Evolutionary conservation across 2,797 vertebrate species (phyloP).

Genomic region (Hoplostethus atlanticus): DNA sequence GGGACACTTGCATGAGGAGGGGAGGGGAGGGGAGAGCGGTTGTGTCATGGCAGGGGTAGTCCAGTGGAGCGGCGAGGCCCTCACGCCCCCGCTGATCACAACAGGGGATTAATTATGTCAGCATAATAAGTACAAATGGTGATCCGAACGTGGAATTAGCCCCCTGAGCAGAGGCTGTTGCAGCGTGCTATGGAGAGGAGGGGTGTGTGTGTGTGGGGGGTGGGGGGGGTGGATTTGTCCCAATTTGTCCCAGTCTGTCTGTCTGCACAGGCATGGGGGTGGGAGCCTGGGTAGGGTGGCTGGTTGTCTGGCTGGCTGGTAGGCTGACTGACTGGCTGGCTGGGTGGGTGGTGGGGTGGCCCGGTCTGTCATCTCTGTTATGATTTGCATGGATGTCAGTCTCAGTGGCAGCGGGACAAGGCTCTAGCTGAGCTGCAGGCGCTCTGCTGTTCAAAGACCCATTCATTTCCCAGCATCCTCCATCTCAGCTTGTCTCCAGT

Average conservation of each 20-base stretch:
- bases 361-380: constrained; percentile 78
- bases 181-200: constrained; percentile 71
- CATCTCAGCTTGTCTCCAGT: constrained; percentile 11
- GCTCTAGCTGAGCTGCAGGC: constrained; percentile 60
- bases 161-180: constrained; percentile 83
- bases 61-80: constrained; percentile 86
- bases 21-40: constrained; percentile 50
- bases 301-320: constrained; percentile 63
- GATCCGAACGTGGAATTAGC: constrained; percentile 87
- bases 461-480: constrained; percentile 35
- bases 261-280: constrained; percentile 74
- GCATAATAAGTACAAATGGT: constrained; percentile 91
- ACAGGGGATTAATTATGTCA: constrained; percentile 91
- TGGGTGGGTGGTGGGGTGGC: constrained; percentile 53
- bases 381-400: constrained; percentile 85
- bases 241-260: constrained; percentile 84
- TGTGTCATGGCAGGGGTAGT: constrained; percentile 77
- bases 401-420: constrained; percentile 65
- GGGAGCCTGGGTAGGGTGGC: constrained; percentile 71
- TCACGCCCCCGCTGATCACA: constrained; percentile 89
- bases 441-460: constrained; percentile 30
- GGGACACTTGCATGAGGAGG: constrained; percentile 65
- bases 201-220: constrained; percentile 64
- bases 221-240: constrained; percentile 71
- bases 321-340: constrained; percentile 49